Evolutionary conservation across 2,888 invertebrate species (phyloP).

Genomic region (Parnassius apollo): DNA sequence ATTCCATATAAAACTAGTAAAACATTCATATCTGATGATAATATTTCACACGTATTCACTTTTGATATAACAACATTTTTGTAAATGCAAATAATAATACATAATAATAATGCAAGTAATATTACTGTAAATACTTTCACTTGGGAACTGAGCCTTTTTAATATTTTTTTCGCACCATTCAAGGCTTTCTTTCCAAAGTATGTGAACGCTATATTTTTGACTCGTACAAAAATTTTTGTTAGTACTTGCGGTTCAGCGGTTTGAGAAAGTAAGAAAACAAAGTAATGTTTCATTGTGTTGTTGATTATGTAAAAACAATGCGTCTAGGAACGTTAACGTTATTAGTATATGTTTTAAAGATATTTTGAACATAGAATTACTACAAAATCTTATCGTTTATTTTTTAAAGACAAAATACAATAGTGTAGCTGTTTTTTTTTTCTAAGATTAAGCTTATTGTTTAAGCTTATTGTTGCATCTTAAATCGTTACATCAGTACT

Average conservation of each 20-base stretch:
- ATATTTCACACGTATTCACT: not conserved
- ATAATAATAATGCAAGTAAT: slow-evolving; percentile 7
- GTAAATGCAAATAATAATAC: not conserved
- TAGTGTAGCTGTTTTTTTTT: not conserved
- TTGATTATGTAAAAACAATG: slow-evolving; percentile 15
- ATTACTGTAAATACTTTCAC: slow-evolving; percentile 24
- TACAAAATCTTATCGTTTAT: too few species aligned
- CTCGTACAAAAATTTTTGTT: slow-evolving; percentile 10
- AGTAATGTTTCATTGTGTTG: slow-evolving; percentile 25
- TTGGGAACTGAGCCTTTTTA: slow-evolving; percentile 14
- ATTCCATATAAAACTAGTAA: too few species aligned
- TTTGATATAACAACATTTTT: not conserved
- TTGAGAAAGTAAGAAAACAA: slow-evolving; percentile 13
- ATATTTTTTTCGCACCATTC: slow-evolving; percentile 24
- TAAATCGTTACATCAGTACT: too few species aligned
- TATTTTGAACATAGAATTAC: not conserved
- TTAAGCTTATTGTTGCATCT: not conserved
- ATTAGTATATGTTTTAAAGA: not conserved
- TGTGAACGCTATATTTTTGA: slow-evolving; percentile 28
- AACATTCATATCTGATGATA: too few species aligned
- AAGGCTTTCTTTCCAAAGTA: slow-evolving; percentile 26
- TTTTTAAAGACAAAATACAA: too few species aligned
- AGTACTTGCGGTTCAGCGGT: slow-evolving; percentile 1
- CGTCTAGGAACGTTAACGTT: slow-evolving; percentile 6
- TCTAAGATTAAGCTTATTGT: not conserved